These are phyloP conservation scores for Xyrichtys novacula DNA, from an alignment of 2,797 vertebrate species.

Conservation along the genomic window DNA sequence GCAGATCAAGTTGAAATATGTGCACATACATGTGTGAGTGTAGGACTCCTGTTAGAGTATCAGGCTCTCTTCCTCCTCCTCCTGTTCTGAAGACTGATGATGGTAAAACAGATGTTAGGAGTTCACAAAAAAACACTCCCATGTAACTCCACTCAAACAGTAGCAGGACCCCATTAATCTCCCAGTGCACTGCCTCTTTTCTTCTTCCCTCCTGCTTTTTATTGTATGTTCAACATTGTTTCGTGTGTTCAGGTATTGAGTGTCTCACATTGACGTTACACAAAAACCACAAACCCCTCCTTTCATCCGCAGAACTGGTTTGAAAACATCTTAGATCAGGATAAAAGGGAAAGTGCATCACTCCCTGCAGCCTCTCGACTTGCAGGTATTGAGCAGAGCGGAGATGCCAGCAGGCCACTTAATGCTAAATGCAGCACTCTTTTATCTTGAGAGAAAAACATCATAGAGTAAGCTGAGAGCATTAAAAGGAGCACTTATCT, in stretches of 20 bases:
- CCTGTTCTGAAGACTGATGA: neutral
- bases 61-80: neutral
- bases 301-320: constrained; percentile 54
- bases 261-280: constrained; percentile 30
- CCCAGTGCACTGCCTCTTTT: neutral
- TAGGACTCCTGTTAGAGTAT: neutral
- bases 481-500: constrained; percentile 67
- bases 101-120: constrained; percentile 4
- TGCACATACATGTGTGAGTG: constrained; percentile 1
- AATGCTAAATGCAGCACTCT: constrained; percentile 63
- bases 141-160: neutral
- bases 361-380: constrained; percentile 43
- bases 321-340: constrained; percentile 48
- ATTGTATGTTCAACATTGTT: neutral
- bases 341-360: constrained; percentile 53
- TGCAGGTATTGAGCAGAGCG: constrained; percentile 49
- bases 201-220: neutral
- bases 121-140: neutral
- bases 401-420: constrained; percentile 67
- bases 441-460: constrained; percentile 54
- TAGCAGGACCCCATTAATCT: constrained; percentile 12
- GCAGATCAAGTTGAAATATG: neutral
- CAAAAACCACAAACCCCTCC: constrained; percentile 29
- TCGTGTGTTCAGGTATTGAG: constrained; percentile 12
- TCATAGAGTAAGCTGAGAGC: constrained; percentile 42